phyloP scores from a whole-genome alignment of 2,113 vertebrate genomes.

The Osmerus mordax region DNA sequence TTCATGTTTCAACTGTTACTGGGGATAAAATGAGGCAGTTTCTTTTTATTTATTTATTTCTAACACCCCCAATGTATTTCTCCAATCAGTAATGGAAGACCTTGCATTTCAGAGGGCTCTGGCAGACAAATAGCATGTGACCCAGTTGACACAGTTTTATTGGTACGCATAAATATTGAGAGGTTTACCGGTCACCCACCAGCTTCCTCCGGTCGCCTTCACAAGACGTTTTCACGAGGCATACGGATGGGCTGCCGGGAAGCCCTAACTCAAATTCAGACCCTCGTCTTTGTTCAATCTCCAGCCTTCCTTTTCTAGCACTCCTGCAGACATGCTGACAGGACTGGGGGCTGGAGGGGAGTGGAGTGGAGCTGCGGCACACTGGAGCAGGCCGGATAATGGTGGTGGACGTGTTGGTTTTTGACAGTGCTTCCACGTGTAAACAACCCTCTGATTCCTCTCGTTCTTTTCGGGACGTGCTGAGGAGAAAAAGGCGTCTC shows the following conservation, averaged over 20 bases:
- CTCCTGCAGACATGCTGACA: not conserved
- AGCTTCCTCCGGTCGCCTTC: not conserved
- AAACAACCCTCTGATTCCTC: not conserved
- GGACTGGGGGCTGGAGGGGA: not conserved
- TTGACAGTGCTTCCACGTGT: not conserved
- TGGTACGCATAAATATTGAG: conserved; percentile 1
- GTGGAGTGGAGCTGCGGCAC: too few relatives aligned
- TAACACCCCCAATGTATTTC: not conserved
- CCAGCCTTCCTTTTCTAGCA: not conserved
- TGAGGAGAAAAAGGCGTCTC: not conserved
- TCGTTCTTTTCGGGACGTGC: conserved; percentile 14
- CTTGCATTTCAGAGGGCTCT: not conserved
- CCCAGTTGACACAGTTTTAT: conserved; percentile 1
- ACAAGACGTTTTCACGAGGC: not conserved
- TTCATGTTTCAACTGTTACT: too few relatives aligned
- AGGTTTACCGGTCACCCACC: not conserved
- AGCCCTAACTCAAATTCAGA: not conserved
- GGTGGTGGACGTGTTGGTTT: conserved; percentile 6
- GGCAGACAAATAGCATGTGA: not conserved
- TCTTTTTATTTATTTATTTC: not conserved
- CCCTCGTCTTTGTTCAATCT: not conserved
- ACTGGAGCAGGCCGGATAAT: not conserved
- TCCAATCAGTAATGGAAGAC: conserved; percentile 3
- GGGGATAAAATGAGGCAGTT: not conserved
- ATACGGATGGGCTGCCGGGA: not conserved